Evolutionary conservation across 2,888 invertebrate species (phyloP), one percentile per base, ranked within the genome.

Genomic region (Drosophila greeni): DNA sequence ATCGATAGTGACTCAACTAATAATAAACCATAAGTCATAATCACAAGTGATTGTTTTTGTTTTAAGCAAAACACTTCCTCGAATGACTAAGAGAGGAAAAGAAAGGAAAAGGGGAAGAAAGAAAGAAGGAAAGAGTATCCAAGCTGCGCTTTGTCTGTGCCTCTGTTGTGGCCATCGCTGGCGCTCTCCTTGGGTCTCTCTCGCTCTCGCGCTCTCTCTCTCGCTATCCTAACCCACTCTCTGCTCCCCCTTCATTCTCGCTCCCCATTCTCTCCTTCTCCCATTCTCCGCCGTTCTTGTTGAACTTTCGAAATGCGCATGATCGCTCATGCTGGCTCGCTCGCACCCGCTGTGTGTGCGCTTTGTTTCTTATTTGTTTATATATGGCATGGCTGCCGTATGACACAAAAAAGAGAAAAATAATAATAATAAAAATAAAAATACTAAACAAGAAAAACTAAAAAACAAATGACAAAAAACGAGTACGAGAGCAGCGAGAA

Each of bases 291-390:
- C 14, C 33, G 37, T 24, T 68, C 45, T 73, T 71, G 74, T 68
- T 75, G 61, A 77, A 71, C 76, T 77, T 77, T 79, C 73, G 64
- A 75, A 75, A 77, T 69, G 61, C 61, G 61, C 65, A 59, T 60
- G 59, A 66, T 60, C 68, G 51, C 67, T 67, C 40, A 49, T 52
- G 14, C 65, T 51, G 47, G 23, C 45, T 18, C 18, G 33, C 49
- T 42, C 43, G 18, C 48, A 26, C 56, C 18, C 42, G 16, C 54
- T 40, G 34, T 36, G 23, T 62, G 57, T 60, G 58, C 53, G 59
- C 45, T 73, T 76, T 76, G 68, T 71, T 69, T 79, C 65, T 62
- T 58, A 67, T 80, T 80, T 77, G 77, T 80, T 80, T 80, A 77
- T 74, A 67, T 62, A 67, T 62, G 66, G 66, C 47, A 58, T 58